Base-by-base conservation (phyloP, 2,113 vertebrate genomes). In the Dicrurus megarhynchus region DNA sequence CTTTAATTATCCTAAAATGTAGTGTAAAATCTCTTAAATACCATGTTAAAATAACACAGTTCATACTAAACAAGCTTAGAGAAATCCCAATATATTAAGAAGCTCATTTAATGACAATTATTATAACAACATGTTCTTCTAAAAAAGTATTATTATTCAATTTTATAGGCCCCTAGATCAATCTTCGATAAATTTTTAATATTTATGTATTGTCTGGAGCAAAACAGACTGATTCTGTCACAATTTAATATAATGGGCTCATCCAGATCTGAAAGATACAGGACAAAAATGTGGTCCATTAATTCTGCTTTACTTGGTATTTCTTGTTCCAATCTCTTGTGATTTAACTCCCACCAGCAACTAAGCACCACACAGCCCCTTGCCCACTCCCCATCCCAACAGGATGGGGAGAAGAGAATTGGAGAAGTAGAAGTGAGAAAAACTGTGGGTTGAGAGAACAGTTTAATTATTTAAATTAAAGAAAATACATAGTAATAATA, bases 381-480 rank as follows among this genome's bases (percentile, higher is more conserved):
- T 33, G 3, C 4, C 27, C 10, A 13, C 4, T 65, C 22, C 37
- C n/a, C 10, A 9, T 20, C 16, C 42, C 41, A 55, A 12, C 11
- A 30, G 13, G 20, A 33, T 22, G 8, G 1, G 8, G 16, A 6
- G 7, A 37, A 63, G 24, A 57, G 23, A 76, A 69, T 1, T 57
- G 37, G 4, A 50, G 76, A 35, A 14, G 10, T 56, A 26, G 44
- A 75, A 75, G 9, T 37, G 14, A 42, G 11, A 68, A 75, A 68
- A 44, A 33, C 0, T 13, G 4, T 56, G 20, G 16, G 5, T 7
- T 61, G 47, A 61, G 23, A 39, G 12, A 74, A 61, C 0, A 1
- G 4, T 30, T 68, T n/a, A 33, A n/a, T 37, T 37, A 37, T 7
- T 68, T 10, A 68, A 55, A 52, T n/a, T 5, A 30, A 27, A 32